These are phyloP conservation scores for Gymnogyps californianus DNA, from an alignment of 2,113 vertebrate species.

Conservation along the genomic window DNA sequence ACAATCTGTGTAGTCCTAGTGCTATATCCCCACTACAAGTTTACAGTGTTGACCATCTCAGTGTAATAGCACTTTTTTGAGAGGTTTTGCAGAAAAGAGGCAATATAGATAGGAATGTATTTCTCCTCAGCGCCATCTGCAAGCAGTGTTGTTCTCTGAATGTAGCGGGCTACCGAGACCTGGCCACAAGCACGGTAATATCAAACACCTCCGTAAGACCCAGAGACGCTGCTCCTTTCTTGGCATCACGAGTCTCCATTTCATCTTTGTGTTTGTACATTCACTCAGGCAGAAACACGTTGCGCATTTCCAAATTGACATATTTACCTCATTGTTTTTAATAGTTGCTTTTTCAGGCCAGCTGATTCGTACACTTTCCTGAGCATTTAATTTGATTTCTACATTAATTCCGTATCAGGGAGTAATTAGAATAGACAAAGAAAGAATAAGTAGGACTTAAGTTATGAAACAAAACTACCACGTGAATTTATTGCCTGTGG, in stretches of 20 bases:
- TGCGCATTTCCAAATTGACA: neutral
- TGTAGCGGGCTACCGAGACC: neutral
- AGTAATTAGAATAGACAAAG: conserved; percentile 38
- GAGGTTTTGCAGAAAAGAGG: neutral
- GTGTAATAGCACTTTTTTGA: neutral
- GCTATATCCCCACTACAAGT: neutral
- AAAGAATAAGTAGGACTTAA: conserved; percentile 24
- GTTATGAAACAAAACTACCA: conserved; percentile 44
- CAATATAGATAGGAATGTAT: neutral
- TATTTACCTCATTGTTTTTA: conserved; percentile 19
- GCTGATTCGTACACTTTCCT: neutral
- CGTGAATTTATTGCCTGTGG: conserved; percentile 49
- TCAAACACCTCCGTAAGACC: neutral
- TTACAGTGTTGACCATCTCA: neutral
- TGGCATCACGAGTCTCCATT: neutral
- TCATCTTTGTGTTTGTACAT: neutral
- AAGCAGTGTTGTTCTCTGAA: neutral
- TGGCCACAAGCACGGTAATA: neutral
- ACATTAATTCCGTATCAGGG: neutral
- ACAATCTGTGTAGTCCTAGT: neutral
- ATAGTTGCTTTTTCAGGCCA: neutral
- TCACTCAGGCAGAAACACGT: neutral
- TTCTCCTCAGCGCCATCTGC: neutral
- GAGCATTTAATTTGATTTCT: conserved; percentile 14
- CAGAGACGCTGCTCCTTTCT: neutral